Base-by-base conservation (phyloP, 2,888 invertebrate genomes). In the Callimorpha dominula region DNA sequence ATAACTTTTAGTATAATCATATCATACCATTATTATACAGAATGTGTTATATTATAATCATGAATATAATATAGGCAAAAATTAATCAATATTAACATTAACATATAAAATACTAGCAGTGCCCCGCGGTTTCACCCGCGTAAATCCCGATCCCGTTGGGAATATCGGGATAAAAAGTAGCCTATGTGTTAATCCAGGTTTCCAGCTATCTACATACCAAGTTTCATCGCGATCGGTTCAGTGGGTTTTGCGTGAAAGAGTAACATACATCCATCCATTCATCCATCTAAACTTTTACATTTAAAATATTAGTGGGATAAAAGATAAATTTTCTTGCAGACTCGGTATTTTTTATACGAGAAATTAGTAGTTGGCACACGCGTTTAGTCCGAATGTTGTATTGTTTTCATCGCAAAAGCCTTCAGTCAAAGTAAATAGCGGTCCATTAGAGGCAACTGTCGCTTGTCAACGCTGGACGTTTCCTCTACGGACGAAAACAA, bases 401-500 rank as follows among this genome's bases (percentile, higher is more conserved):
- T 86, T 88, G 86, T 88, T 88, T 84, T 84, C 78, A 70, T 52
- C 78, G 85, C 88, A 85, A 90, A 90, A 91, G 89, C 88, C 84
- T 85, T 87, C 82, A 83, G 87, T 87, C 86, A 88, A 88, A 88
- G 91, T 90, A 92, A 93, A 93, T 89, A 92, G 87, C 85, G 86
- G 87, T 93, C 91, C 90, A 94, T 93, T 93, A 93, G 89, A 90
- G 86, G 86, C 85, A 84, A 84, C 85, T 84, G 87, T 87, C 87
- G 87, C 86, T 86, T 91, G 92, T 89, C 90, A 90, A 87, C 82
- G 79, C 83, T 88, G 87, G 89, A 92, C 88, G 85, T 89, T 93
- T 92, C 90, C 91, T 89, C 81, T 85, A 82, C 88, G 82, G 87
- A 87, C 81, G 91, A 89, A 92, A 92, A 95, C 95, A 95, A 94